phyloP scores from a whole-genome alignment of 2,888 invertebrate species.

The Tolmerus cingulatus region DNA sequence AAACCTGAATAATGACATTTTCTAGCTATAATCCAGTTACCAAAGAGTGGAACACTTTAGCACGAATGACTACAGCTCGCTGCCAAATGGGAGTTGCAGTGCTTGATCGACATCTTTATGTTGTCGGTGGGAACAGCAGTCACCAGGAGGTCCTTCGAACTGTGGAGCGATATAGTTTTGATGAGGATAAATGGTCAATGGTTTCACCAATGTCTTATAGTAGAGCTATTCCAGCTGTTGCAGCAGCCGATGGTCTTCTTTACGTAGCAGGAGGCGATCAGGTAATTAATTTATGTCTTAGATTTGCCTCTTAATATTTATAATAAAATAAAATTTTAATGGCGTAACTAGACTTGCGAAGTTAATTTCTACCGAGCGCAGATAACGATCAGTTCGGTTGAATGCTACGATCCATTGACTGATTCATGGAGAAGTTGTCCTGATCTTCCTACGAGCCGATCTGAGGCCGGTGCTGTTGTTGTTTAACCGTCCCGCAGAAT shows the following conservation, averaged over 20 bases:
- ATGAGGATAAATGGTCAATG: slow-evolving; percentile 74
- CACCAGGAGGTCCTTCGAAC: slow-evolving; percentile 80
- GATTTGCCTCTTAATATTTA: not conserved
- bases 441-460: slow-evolving; percentile 81
- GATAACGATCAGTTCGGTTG: slow-evolving; percentile 82
- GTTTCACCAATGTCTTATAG: slow-evolving; percentile 77
- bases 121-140: slow-evolving; percentile 88
- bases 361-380: slow-evolving; percentile 85
- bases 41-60: slow-evolving; percentile 79
- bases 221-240: slow-evolving; percentile 84
- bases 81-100: slow-evolving; percentile 92
- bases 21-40: slow-evolving; percentile 80
- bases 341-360: slow-evolving; percentile 68
- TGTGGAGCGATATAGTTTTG: slow-evolving; percentile 72
- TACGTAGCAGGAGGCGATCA: slow-evolving; percentile 89
- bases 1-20: not conserved
- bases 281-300: slow-evolving; percentile 51
- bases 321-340: not conserved
- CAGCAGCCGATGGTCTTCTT: slow-evolving; percentile 81
- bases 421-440: slow-evolving; percentile 82
- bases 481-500: slow-evolving; percentile 64
- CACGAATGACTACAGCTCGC: slow-evolving; percentile 81
- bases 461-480: slow-evolving; percentile 87
- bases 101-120: slow-evolving; percentile 82
- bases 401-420: slow-evolving; percentile 82